phyloP scores from a whole-genome alignment of 2,888 invertebrate species.

The Cepaea hortensis region DNA sequence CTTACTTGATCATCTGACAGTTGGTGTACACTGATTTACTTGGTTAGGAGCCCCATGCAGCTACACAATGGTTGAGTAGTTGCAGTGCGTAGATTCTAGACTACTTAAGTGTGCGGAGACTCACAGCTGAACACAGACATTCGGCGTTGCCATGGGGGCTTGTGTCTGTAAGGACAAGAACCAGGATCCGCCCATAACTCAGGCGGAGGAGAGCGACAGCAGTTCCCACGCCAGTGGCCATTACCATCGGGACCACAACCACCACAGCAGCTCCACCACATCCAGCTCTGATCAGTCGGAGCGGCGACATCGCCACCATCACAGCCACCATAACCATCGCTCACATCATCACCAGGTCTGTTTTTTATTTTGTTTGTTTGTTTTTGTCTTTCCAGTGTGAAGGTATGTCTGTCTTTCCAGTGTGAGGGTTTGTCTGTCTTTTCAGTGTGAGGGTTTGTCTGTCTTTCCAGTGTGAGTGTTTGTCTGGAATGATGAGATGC shows the following conservation, averaged over 20 bases:
- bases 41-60: too few relatives aligned
- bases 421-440: neutral
- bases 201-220: conserved; percentile 58
- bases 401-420: neutral
- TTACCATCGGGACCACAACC: conserved; percentile 37
- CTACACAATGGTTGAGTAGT: neutral
- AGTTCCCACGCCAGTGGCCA: conserved; percentile 48
- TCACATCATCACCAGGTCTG: conserved; percentile 49
- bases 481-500: too few relatives aligned
- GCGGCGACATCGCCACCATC: conserved; percentile 33
- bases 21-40: neutral
- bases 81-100: neutral
- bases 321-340: conserved; percentile 44
- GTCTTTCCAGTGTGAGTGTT: too few relatives aligned
- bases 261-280: conserved; percentile 44
- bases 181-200: conserved; percentile 55
- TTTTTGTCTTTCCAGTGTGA: neutral
- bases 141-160: conserved; percentile 81
- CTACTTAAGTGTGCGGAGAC: too few relatives aligned
- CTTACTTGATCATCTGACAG: neutral
- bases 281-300: conserved; percentile 37
- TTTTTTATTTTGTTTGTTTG: neutral
- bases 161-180: conserved; percentile 84
- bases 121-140: too few relatives aligned
- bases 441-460: neutral